phyloP scores from a whole-genome alignment of 64 coral and sea anemone genomes.

The Actinia tenebrosa region DNA sequence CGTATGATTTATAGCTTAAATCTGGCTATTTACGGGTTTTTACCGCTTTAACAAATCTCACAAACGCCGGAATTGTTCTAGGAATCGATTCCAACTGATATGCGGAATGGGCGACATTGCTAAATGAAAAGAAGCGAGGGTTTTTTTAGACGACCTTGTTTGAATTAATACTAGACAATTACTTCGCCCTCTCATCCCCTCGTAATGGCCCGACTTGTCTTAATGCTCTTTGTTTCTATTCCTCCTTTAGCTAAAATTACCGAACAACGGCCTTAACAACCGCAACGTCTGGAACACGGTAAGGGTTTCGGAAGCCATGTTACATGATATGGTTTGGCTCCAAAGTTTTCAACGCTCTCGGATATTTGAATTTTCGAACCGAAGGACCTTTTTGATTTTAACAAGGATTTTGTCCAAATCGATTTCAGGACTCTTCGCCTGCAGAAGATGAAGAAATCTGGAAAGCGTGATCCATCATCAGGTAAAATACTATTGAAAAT shows the following conservation, averaged over 20 bases:
- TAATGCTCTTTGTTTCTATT: background rate
- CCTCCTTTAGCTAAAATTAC: background rate
- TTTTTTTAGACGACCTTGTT: background rate
- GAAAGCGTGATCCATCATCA: background rate
- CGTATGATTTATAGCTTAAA: no score
- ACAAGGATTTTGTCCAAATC: background rate
- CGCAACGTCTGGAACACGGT: background rate
- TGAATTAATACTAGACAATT: background rate
- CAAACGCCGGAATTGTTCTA: no score
- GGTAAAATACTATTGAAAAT: background rate
- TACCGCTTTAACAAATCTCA: no score
- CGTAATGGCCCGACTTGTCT: background rate
- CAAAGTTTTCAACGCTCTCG: background rate
- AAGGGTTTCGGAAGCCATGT: background rate
- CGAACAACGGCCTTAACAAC: slow-evolving; percentile 3
- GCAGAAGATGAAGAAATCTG: background rate
- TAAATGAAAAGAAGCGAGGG: no score
- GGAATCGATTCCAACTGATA: no score
- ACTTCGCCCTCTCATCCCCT: background rate
- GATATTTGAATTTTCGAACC: background rate
- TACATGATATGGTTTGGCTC: background rate
- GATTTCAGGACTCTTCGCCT: background rate
- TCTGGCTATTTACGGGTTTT: no score
- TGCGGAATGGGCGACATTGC: no score
- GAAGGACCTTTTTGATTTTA: background rate